A percentile compares a stretch with the other conserved stretches of the same genome.
phyloP scores from a whole-genome alignment of 2,888 invertebrate species.

The Meiosimyza decipiens region DNA sequence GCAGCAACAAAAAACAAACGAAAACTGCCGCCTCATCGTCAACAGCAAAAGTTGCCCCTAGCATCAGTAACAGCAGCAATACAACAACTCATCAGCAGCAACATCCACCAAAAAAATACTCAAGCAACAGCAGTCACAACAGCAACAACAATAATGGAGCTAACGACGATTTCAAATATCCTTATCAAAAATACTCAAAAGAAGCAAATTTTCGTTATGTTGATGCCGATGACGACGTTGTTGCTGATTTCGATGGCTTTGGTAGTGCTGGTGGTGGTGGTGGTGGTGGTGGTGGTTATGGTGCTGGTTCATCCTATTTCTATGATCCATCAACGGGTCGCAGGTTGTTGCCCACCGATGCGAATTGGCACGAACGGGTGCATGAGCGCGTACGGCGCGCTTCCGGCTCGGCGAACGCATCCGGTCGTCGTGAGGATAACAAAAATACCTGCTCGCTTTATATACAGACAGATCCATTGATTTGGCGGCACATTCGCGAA shows the following conservation, averaged over 20 bases:
- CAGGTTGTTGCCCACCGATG: constrained; percentile 62
- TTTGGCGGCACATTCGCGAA: constrained; percentile 94
- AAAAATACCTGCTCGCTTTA: constrained; percentile 94
- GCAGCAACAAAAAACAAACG: constrained; percentile 39
- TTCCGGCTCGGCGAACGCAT: constrained; percentile 68
- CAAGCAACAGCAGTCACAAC: constrained; percentile 49
- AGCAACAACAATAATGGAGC: constrained; percentile 45
- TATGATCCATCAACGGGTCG: constrained; percentile 61
- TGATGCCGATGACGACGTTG: constrained; percentile 34
- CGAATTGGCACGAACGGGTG: constrained; percentile 67
- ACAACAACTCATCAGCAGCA: constrained; percentile 22
- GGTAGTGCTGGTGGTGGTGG: constrained; percentile 9
- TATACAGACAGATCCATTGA: constrained; percentile 97
- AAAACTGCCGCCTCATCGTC: constrained; percentile 37
- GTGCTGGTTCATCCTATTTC: constrained; percentile 45
- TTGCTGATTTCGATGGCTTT: constrained; percentile 37
- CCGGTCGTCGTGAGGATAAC: constrained; percentile 73
- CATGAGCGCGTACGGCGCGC: constrained; percentile 69
- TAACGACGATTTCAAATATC: constrained; percentile 67
- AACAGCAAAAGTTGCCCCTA: constrained; percentile 17
- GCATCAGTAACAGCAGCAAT: constrained; percentile 33
- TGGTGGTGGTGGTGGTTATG: too few relatives aligned
- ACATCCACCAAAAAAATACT: constrained; percentile 63
- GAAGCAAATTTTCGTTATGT: constrained; percentile 73
- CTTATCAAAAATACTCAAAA: constrained; percentile 80